Base-by-base conservation (phyloP, 2,888 invertebrate genomes). In the Macaria notata region DNA sequence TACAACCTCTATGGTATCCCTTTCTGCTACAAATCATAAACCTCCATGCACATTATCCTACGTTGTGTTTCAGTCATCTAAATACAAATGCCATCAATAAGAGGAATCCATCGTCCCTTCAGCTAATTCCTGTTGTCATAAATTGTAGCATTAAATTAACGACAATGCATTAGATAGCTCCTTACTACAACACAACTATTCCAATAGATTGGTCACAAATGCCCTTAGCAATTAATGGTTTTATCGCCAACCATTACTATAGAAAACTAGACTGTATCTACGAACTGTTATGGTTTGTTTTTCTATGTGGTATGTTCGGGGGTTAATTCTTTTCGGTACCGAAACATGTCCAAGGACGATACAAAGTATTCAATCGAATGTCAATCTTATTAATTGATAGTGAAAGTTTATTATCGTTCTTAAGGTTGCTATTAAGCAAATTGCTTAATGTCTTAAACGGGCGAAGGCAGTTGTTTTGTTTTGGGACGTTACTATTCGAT, bases 111-210 rank as follows among this genome's bases (percentile, higher is more conserved):
- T 79, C 61, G 72, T 64, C 75, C 73, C 69, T 71, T 39, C 73
- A 69, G 81, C 83, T 87, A 86, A 88, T 87, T 86, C 86, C 83
- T 76, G 73, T 73, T 82, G 84, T 84, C 88, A 90, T 90, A 89
- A 90, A 91, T 90, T 83, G 77, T 85, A 70, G 87, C 84, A 91
- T 91, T 90, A 90, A 89, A 86, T 88, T 89, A 90, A 90, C 86
- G 89, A 88, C 87, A 84, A 81, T 83, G 78, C 89, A 88, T 91
- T 58, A 63, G 61, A 59, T 53, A 44, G 51, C 57, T 53, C 47
- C 45, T 36, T 33, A 33, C 51, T 45, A 59, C 56, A 53, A 49
- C 43, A 58, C 54, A 58, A 58, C 58, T 58, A 58, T 58, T 58
- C 63, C 75, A 66, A 65, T 68, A 71, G 66, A 67, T 66, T 72